phyloP scores from a whole-genome alignment of 2,113 vertebrate species.

The Aptenodytes forsteri region DNA sequence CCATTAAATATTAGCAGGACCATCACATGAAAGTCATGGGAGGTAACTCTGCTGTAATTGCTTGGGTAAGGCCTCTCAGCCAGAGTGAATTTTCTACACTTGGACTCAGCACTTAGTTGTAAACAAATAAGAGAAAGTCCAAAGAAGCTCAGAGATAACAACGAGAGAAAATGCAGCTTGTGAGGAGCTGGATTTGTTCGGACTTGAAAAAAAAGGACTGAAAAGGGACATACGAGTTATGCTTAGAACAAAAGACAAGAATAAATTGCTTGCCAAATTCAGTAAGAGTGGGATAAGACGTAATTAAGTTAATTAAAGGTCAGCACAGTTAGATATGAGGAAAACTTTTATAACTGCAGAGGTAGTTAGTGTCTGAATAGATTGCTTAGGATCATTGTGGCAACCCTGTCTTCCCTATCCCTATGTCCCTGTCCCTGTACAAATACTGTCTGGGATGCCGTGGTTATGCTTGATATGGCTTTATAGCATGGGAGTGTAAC shows the following conservation, averaged over 20 bases:
- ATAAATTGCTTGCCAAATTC: not conserved
- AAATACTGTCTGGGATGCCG: not conserved
- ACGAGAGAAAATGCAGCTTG: not conserved
- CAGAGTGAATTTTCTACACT: not conserved
- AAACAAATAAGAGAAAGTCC: not conserved
- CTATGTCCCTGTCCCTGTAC: rapidly evolving
- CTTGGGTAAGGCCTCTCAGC: not conserved
- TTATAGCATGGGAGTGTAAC: not conserved
- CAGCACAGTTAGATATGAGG: not conserved
- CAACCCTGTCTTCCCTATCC: not conserved
- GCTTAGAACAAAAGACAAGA: not conserved
- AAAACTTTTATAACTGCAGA: not conserved
- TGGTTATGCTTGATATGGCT: not conserved
- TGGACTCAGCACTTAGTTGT: not conserved
- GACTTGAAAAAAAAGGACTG: not conserved
- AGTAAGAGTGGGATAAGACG: not conserved
- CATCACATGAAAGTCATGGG: not conserved
- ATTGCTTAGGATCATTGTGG: not conserved
- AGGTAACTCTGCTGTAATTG: not conserved
- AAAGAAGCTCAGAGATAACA: not conserved
- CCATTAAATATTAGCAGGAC: not conserved
- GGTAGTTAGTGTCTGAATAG: not conserved
- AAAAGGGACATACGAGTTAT: not conserved
- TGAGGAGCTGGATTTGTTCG: not conserved
- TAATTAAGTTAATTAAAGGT: not conserved